Conservation (phyloP, 2,888 invertebrate genomes). For the Apantesis nais region DNA sequence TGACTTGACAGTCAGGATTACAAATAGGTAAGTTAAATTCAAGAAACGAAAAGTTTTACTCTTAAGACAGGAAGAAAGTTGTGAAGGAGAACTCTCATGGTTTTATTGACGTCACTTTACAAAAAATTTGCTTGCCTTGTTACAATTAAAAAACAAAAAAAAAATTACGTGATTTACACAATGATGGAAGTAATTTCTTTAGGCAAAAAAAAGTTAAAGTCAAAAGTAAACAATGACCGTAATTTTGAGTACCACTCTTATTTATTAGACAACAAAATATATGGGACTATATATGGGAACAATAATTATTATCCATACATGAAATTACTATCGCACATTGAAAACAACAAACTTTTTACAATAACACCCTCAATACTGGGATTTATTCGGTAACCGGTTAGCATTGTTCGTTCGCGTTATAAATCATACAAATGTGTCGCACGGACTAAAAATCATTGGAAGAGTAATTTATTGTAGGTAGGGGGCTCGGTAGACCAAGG, state of each 20-base stretch:
- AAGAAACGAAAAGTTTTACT: background rate
- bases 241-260: constrained; percentile 8
- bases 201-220: too few relatives aligned
- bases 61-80: background rate
- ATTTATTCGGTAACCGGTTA: constrained; percentile 76
- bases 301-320: constrained; percentile 64
- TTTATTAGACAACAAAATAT: constrained; percentile 32
- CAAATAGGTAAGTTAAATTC: background rate
- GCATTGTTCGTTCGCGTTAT: constrained; percentile 72
- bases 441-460: constrained; percentile 78
- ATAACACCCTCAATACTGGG: constrained; percentile 61
- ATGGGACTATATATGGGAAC: constrained; percentile 57
- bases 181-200: too few relatives aligned
- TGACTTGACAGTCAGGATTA: background rate
- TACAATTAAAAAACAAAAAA: too few relatives aligned
- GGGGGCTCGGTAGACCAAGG: constrained; percentile 56
- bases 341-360: constrained; percentile 68
- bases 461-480: constrained; percentile 73
- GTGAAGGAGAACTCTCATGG: background rate
- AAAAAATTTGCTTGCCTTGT: too few relatives aligned
- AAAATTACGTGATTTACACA: too few relatives aligned
- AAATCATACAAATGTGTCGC: constrained; percentile 80
- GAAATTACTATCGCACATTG: constrained; percentile 53
- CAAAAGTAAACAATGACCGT: background rate
- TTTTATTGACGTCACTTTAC: background rate